Evolutionary conservation across 2,888 invertebrate genomes (phyloP).

Genomic region (Meiosimyza platycephala): DNA sequence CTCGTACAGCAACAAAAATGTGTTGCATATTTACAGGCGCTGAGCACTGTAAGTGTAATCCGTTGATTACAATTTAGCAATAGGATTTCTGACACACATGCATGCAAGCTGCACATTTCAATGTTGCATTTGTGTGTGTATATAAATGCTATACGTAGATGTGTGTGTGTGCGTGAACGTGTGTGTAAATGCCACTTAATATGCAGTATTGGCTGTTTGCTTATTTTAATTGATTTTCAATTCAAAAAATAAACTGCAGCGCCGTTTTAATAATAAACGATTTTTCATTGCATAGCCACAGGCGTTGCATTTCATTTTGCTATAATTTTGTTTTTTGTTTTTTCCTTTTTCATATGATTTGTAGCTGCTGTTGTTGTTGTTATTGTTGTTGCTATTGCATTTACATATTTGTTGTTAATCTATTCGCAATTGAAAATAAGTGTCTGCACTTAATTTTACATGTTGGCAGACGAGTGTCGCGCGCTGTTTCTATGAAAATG

Average conservation of each 20-base stretch:
- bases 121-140: background rate
- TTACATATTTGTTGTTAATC: too few species aligned
- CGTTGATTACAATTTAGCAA: conserved; percentile 5
- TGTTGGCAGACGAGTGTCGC: too few species aligned
- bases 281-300: background rate
- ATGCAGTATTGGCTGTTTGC: background rate
- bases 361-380: conserved; percentile 1
- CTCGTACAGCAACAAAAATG: background rate
- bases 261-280: conserved; percentile 6
- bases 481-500: too few species aligned
- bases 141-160: background rate
- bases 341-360: background rate
- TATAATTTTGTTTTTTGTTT: conserved; percentile 8
- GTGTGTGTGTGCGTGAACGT: background rate
- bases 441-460: too few species aligned
- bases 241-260: background rate
- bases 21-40: conserved; percentile 9
- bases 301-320: background rate
- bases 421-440: too few species aligned
- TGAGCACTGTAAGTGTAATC: conserved; percentile 6
- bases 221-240: background rate
- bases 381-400: conserved; percentile 9
- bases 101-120: background rate
- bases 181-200: background rate
- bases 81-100: background rate